phyloP scores from a whole-genome alignment of 2,797 vertebrate genomes.

The Pangasius macronema region DNA sequence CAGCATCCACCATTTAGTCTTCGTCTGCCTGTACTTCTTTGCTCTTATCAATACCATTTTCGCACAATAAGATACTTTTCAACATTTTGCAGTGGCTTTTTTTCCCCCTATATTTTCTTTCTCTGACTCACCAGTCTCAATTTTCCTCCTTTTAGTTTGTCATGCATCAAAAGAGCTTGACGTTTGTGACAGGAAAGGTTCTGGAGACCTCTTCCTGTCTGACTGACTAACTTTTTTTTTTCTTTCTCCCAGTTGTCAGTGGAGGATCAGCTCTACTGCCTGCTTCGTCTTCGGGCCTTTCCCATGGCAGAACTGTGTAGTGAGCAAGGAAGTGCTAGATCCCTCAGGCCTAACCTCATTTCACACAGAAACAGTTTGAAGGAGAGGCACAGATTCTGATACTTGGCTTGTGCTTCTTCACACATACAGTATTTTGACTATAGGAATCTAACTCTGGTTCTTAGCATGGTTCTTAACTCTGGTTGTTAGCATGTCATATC shows the following conservation, averaged over 20 bases:
- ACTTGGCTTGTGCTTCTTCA: neutral
- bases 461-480: too few species aligned
- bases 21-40: neutral
- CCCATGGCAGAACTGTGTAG: conserved; percentile 65
- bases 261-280: conserved; percentile 73
- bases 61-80: conserved; percentile 22
- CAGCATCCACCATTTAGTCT: conserved; percentile 17
- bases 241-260: conserved; percentile 37
- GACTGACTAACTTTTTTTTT: conserved; percentile 46
- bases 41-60: neutral
- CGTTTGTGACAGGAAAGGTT: conserved; percentile 76
- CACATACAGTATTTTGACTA: neutral
- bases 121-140: conserved; percentile 43
- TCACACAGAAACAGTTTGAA: conserved; percentile 63
- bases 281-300: conserved; percentile 76
- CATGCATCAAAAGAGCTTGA: conserved; percentile 72
- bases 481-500: neutral
- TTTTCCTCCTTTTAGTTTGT: conserved; percentile 55
- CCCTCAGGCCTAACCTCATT: conserved; percentile 72
- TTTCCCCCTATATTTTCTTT: conserved; percentile 45
- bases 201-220: conserved; percentile 64
- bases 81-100: neutral
- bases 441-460: neutral
- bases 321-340: conserved; percentile 64
- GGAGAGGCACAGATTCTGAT: conserved; percentile 17